Percentiles rank a stretch among this genome's conserved stretches.
Evolutionary conservation across 2,888 invertebrate species (phyloP).

Genomic region (Cataglyphis rosenhaueri): DNA sequence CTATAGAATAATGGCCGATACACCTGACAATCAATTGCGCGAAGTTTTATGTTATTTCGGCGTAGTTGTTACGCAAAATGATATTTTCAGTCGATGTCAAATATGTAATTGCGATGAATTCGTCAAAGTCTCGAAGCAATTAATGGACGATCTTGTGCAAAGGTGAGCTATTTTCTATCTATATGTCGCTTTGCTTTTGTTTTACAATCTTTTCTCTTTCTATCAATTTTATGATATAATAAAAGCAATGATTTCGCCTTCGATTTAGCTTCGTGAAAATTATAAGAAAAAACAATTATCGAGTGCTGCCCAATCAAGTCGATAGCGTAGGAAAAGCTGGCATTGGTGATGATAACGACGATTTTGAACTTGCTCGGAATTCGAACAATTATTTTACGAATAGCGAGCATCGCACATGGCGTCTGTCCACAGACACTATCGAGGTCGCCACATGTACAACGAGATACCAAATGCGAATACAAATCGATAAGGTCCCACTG

Average conservation of each 20-base stretch:
- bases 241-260: slow-evolving; percentile 23
- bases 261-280: slow-evolving; percentile 44
- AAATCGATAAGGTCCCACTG: slow-evolving; percentile 86
- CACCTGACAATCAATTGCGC: slow-evolving; percentile 88
- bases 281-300: slow-evolving; percentile 48
- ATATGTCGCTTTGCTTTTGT: background rate
- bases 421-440: slow-evolving; percentile 82
- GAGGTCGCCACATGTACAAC: slow-evolving; percentile 85
- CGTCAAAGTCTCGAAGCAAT: slow-evolving; percentile 83
- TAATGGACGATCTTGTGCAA: slow-evolving; percentile 83
- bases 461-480: slow-evolving; percentile 87
- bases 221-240: background rate
- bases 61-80: slow-evolving; percentile 88
- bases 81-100: slow-evolving; percentile 91
- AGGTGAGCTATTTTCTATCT: slow-evolving; percentile 62
- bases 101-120: slow-evolving; percentile 86
- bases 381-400: slow-evolving; percentile 20
- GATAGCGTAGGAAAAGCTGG: background rate
- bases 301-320: background rate
- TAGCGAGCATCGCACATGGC: slow-evolving; percentile 75
- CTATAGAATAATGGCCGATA: slow-evolving; percentile 87
- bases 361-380: background rate
- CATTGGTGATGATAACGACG: background rate
- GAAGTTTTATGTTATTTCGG: slow-evolving; percentile 90
- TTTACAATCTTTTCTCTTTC: slow-evolving; percentile 2